phyloP scores from a whole-genome alignment of 92 coral and sea anemone genomes.

The Zoanthus sansibaricus region DNA sequence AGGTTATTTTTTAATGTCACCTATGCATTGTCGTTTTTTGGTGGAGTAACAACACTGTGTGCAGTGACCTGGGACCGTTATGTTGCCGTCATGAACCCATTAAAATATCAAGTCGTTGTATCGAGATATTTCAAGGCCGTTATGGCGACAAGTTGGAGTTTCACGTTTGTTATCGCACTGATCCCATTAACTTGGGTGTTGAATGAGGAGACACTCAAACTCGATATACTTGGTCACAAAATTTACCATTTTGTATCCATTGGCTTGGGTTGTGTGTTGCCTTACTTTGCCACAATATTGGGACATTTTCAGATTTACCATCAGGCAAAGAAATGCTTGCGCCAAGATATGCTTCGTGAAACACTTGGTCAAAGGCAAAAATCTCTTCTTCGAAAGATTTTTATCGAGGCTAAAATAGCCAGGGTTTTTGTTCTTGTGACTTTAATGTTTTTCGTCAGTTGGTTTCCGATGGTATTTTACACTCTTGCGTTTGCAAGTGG shows the following conservation, averaged over 20 bases:
- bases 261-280: slow-evolving; percentile 6
- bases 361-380: slow-evolving; percentile 19
- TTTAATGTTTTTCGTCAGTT: slow-evolving; percentile 25
- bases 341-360: slow-evolving; percentile 18
- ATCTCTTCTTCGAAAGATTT: slow-evolving; percentile 15
- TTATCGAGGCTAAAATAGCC: slow-evolving; percentile 36
- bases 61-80: slow-evolving; percentile 47
- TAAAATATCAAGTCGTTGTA: slow-evolving; percentile 14
- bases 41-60: slow-evolving; percentile 38
- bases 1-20: slow-evolving; percentile 40
- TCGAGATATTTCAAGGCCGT: slow-evolving; percentile 19
- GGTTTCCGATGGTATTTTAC: slow-evolving; percentile 32
- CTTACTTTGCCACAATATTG: slow-evolving; percentile 14
- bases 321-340: slow-evolving; percentile 33
- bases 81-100: slow-evolving; percentile 6
- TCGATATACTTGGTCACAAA: slow-evolving; percentile 23
- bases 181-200: slow-evolving; percentile 37
- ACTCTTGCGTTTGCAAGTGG: slow-evolving; percentile 31
- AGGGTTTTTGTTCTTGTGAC: slow-evolving; percentile 26
- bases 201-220: background rate
- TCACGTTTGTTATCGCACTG: slow-evolving; percentile 5
- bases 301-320: slow-evolving; percentile 29
- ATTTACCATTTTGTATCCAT: slow-evolving; percentile 26
- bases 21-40: slow-evolving; percentile 38
- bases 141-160: slow-evolving; percentile 5